phyloP scores from a whole-genome alignment of 2,113 vertebrate genomes.

The Steatornis caripensis region DNA sequence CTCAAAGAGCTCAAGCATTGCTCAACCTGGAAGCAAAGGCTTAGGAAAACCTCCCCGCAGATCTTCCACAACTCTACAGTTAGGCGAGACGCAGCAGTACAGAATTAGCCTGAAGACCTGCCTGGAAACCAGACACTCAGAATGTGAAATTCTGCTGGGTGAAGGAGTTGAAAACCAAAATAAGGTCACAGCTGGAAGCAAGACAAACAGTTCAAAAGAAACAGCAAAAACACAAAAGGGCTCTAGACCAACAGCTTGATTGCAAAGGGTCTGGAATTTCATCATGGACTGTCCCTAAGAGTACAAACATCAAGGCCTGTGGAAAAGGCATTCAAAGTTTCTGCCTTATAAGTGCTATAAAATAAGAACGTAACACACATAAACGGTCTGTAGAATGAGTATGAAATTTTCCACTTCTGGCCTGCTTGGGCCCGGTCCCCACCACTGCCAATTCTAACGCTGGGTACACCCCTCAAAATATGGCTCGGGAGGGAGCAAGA shows the following conservation, averaged over 20 bases:
- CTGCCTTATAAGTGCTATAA: background rate
- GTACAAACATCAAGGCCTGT: background rate
- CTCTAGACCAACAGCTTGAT: background rate
- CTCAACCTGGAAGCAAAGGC: conserved; percentile 47
- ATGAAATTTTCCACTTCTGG: background rate
- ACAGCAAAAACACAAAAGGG: background rate
- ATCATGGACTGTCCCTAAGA: background rate
- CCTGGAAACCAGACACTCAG: conserved; percentile 9
- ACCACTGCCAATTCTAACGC: background rate
- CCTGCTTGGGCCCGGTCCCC: background rate
- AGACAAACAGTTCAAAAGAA: background rate
- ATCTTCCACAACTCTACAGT: background rate
- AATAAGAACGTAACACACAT: background rate
- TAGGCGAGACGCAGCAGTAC: background rate
- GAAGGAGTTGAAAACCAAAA: background rate
- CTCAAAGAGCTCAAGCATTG: conserved; percentile 22
- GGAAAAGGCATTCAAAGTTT: background rate
- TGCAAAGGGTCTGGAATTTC: background rate
- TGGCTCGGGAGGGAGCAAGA: background rate
- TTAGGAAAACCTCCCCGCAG: conserved; percentile 18
- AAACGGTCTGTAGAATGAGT: background rate
- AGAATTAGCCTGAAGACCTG: conserved; percentile 24
- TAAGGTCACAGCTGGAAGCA: background rate
- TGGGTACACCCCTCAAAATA: background rate
- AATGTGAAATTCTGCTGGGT: background rate